Base-by-base conservation (phyloP, 2,888 invertebrate species). In the Pollenia angustigena region DNA sequence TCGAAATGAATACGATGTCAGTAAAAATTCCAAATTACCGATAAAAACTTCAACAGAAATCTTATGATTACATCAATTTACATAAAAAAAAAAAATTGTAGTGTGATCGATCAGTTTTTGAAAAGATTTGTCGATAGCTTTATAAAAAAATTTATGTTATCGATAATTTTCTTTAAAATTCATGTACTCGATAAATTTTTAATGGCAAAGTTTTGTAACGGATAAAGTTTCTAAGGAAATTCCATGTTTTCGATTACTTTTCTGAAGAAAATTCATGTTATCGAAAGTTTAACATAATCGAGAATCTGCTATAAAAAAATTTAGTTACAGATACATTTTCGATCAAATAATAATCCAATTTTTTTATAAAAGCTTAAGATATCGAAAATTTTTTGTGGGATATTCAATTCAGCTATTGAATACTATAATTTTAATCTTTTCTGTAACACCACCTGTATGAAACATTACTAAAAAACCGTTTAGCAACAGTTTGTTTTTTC, bases 401-500 rank as follows among this genome's bases (percentile, higher is more conserved):
- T 10, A 10, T 52, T n/a, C 4, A 52, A 52, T 8, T 62, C 2
- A 62, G 12, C n/a, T 50, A 62, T 60, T 42, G 4, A 32, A 32
- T 11, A 2, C 18, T 9, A 32, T 42, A 52, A 52, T 71, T 80
- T 60, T 52, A 4, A n/a, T 11, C 44, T 7, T 4, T 32, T 44
- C 60, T 80, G 69, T 71, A 12, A 40, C 1, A 58, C n/a, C 42
- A 62, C 44, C 79, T 71, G 60, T 71, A 16, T 75, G 18, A 42
- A 52, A 52, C 66, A 80, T 32, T 42, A 14, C 6, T 2, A 16
- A n/a, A 69, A 40, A 32, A 2, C 23, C 2, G 0, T 10, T 12
- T 69, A 56, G 48, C 46, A 75, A 75, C 75, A 75, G 42, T 12
- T 4, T 12, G 12, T 50, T 74, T 69, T 68, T 68, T 68, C 18